Evolutionary conservation across 2,113 vertebrate species (phyloP).

Genomic region (Pavo muticus): DNA sequence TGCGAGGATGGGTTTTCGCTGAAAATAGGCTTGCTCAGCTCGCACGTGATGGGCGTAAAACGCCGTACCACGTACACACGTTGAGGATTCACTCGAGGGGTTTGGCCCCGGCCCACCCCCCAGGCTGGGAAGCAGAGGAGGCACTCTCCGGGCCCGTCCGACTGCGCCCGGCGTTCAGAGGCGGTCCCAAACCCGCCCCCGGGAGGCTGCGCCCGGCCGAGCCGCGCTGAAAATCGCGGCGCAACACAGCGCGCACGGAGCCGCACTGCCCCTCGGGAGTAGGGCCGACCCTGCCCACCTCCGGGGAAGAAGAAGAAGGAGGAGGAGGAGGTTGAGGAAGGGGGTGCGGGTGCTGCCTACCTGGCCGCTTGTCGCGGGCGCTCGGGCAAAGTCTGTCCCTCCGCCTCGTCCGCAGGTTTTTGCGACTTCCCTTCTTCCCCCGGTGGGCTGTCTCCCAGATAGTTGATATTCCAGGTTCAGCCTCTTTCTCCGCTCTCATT

Average conservation of each 20-base stretch:
- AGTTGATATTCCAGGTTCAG: constrained; percentile 90
- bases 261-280: neutral
- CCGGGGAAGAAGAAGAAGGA: neutral
- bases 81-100: neutral
- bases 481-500: constrained; percentile 88
- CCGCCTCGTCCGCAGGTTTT: neutral
- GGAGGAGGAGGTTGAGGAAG: neutral
- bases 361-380: constrained; percentile 17
- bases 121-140: neutral
- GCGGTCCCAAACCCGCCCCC: neutral
- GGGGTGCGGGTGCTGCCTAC: constrained; percentile 3
- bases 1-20: constrained; percentile 14
- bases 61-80: neutral
- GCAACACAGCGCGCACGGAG: neutral
- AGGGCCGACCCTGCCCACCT: neutral
- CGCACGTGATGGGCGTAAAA: neutral
- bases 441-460: constrained; percentile 76
- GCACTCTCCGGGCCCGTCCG: neutral
- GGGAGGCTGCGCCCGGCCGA: neutral
- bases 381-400: constrained; percentile 14
- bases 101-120: neutral
- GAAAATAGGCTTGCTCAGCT: constrained; percentile 30
- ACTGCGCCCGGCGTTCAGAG: neutral
- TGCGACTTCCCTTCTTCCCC: neutral
- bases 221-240: neutral